Base-by-base conservation (phyloP, 2,888 invertebrate genomes). In the Aspidapion aeneum region DNA sequence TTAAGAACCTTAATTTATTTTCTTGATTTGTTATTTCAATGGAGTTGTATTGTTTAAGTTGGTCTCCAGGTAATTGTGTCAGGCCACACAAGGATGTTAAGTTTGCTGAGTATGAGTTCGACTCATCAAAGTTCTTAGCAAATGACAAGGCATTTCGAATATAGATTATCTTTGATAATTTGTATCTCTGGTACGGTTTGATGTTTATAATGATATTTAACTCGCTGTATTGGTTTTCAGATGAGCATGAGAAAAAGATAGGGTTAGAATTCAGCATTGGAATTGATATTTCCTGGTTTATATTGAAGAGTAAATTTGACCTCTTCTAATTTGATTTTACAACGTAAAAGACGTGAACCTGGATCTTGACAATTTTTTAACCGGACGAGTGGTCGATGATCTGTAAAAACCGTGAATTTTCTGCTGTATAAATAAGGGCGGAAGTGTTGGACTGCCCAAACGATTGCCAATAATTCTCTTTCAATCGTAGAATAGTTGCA, bases 351-450 rank as follows among this genome's bases (percentile, higher is more conserved):
- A 51, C 68, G 52, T n/a, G 75, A 74, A 67, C 67, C 64, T 3
- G 71, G 71, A 51, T 74, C 70, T 63, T 70, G 70, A 57, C 57
- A 57, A 21, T 58, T 58, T 12, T 35, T 35, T 58, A 51, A 58
- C 72, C 74, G 74, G 18, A 50, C 52, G 21, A 74, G 55, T 1
- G 73, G 72, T 55, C 59, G 59, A 60, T 74, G 74, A 66, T 74
- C 74, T 1, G 72, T 74, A 2, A 69, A 58, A 20, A 74, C 68
- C 1, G 18, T 67, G 48, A 77, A 77, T 54, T 72, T 71, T 18
- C 64, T 66, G 5, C 77, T 77, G 52, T 72, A 74, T 1, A 77
- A 48, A 57, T 74, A 73, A 2, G 70, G 68, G 55, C 70, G 62
- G 56, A 74, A 75, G 63, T 72, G 68, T 5, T 21, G 7, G 2